Conservation (phyloP, 2,113 vertebrate species). For the Serinus canaria region DNA sequence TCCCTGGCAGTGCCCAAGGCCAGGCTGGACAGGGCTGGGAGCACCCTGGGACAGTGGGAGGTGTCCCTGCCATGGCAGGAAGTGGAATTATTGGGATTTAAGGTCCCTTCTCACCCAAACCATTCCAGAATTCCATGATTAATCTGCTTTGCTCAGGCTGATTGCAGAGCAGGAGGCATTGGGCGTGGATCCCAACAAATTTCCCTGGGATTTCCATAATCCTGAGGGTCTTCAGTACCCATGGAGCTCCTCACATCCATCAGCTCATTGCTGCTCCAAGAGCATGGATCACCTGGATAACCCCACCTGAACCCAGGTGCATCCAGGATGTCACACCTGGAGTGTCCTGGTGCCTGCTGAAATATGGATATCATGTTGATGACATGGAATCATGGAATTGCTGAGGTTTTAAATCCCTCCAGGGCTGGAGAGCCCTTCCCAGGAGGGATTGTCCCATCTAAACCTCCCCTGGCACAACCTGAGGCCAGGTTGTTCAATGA, state of each 20-base stretch:
- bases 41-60: accelerated
- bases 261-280: not conserved
- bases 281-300: not conserved
- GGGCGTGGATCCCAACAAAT: not conserved
- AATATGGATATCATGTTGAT: accelerated
- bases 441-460: not conserved
- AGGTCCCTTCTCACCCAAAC: not conserved
- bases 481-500: accelerated
- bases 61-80: not conserved
- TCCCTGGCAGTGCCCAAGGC: not conserved
- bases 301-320: not conserved
- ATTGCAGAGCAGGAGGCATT: accelerated
- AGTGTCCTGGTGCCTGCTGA: accelerated
- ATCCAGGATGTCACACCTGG: accelerated
- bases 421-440: not conserved
- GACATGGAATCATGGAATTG: not conserved
- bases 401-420: not conserved
- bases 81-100: not conserved
- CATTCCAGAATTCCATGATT: not conserved
- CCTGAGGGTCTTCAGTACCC: not conserved
- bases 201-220: too few relatives aligned
- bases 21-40: accelerated
- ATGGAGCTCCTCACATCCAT: not conserved
- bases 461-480: not conserved
- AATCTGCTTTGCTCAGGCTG: not conserved